These are phyloP conservation scores for Streblospio benedicti DNA, from an alignment of 1,140 invertebrate genomes.

Conservation along the genomic window DNA sequence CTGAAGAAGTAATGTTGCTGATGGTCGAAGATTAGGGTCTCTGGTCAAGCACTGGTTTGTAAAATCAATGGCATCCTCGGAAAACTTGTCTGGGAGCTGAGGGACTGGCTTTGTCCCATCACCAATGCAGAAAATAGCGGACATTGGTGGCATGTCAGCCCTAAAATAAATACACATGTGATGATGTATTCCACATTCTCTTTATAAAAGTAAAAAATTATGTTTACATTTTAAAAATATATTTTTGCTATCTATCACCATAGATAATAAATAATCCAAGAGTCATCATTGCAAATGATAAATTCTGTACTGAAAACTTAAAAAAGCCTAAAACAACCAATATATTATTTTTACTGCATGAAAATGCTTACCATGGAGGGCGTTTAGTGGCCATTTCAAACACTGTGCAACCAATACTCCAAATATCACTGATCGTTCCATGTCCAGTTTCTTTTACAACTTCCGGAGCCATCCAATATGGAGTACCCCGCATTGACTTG, in stretches of 20 bases:
- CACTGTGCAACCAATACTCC: slow-evolving; percentile 46
- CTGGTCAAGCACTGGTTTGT: slow-evolving; percentile 38
- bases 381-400: slow-evolving; percentile 47
- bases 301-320: too few relatives aligned
- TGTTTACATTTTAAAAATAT: too few relatives aligned
- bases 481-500: slow-evolving; percentile 44
- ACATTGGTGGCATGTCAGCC: slow-evolving; percentile 42
- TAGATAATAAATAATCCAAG: too few relatives aligned
- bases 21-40: slow-evolving; percentile 28
- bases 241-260: too few relatives aligned
- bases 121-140: slow-evolving; percentile 44
- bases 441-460: slow-evolving; percentile 64
- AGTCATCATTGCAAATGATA: too few relatives aligned
- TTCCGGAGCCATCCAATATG: slow-evolving; percentile 96
- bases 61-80: slow-evolving; percentile 37
- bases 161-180: slow-evolving; percentile 19
- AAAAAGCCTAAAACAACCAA: background rate
- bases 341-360: background rate
- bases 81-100: slow-evolving; percentile 33
- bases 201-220: too few relatives aligned
- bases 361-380: slow-evolving; percentile 39
- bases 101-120: slow-evolving; percentile 34
- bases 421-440: slow-evolving; percentile 47
- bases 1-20: slow-evolving; percentile 27
- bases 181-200: background rate